phyloP scores from a whole-genome alignment of 2,113 vertebrate genomes.

The Embiotoca jacksoni region DNA sequence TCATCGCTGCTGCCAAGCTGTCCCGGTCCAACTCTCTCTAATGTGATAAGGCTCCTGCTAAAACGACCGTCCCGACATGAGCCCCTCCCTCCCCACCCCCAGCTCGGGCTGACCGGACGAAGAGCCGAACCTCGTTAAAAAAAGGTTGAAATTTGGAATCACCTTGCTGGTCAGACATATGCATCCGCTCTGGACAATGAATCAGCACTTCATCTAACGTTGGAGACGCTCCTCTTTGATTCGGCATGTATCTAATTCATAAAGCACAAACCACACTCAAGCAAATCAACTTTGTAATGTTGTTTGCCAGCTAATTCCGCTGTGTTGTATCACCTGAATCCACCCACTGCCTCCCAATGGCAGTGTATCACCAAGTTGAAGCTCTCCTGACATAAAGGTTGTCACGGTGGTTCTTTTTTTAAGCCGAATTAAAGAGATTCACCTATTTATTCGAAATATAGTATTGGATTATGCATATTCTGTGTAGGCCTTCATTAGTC shows the following conservation, averaged over 20 bases:
- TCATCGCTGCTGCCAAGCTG: background rate
- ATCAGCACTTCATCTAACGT: background rate
- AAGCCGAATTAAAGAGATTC: slow-evolving; percentile 6
- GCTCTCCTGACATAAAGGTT: background rate
- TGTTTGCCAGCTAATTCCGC: background rate
- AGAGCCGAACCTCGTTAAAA: background rate
- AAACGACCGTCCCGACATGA: background rate
- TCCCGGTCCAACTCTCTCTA: background rate
- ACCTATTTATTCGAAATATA: rapidly evolving
- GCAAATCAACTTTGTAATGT: slow-evolving; percentile 14
- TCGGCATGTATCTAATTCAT: background rate
- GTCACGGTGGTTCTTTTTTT: background rate
- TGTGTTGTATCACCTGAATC: background rate
- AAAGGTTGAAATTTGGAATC: background rate
- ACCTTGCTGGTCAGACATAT: rapidly evolving
- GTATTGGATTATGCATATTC: rapidly evolving
- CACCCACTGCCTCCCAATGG: background rate
- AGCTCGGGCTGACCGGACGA: background rate
- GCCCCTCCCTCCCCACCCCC: too few species aligned
- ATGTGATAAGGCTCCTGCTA: slow-evolving; percentile 18
- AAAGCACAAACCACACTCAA: rapidly evolving
- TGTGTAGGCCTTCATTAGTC: rapidly evolving
- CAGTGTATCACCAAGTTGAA: slow-evolving; percentile 13
- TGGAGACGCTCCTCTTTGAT: rapidly evolving
- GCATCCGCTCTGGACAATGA: background rate